A percentile compares a stretch with the other conserved stretches of the same genome.
Conservation (phyloP, 2,888 invertebrate genomes). For the Eristalis arbustorum region DNA sequence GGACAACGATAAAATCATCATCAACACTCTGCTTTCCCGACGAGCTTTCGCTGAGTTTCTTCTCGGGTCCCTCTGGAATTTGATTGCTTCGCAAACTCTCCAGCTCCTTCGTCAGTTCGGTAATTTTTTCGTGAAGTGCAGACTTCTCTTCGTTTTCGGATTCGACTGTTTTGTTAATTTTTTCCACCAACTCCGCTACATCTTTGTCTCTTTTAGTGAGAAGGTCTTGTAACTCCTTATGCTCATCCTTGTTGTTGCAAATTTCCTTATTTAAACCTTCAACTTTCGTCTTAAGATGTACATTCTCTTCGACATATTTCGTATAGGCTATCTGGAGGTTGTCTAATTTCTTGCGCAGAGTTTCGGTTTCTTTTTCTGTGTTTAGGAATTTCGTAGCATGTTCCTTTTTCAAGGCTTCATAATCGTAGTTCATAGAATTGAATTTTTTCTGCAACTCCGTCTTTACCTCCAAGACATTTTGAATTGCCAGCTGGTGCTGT, state of each 20-base stretch:
- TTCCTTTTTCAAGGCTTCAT: conserved; percentile 72
- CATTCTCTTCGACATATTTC: conserved; percentile 68
- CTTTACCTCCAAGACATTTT: conserved; percentile 82
- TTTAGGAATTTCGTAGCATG: conserved; percentile 74
- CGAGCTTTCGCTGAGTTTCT: conserved; percentile 65
- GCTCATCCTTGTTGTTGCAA: conserved; percentile 72
- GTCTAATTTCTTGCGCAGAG: conserved; percentile 73
- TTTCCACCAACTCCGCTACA: conserved; percentile 75
- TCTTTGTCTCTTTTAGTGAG: conserved; percentile 76
- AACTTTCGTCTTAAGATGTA: conserved; percentile 72
- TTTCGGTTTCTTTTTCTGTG: conserved; percentile 74
- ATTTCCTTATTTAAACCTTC: conserved; percentile 75
- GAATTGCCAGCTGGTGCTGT: conserved; percentile 87
- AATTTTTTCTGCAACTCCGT: conserved; percentile 82
- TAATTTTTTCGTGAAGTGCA: conserved; percentile 66
- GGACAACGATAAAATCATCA: conserved; percentile 78
- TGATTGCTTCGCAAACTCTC: conserved; percentile 73
- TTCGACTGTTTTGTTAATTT: conserved; percentile 73
- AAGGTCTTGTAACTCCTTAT: conserved; percentile 74
- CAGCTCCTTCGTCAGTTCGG: conserved; percentile 73
- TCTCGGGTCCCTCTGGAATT: conserved; percentile 74
- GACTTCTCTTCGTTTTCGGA: conserved; percentile 46
- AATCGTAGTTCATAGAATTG: conserved; percentile 80
- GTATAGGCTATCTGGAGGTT: conserved; percentile 71
- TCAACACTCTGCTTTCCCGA: conserved; percentile 76